Conservation (phyloP, 2,797 vertebrate genomes). For the Manis crassicaudata region DNA sequence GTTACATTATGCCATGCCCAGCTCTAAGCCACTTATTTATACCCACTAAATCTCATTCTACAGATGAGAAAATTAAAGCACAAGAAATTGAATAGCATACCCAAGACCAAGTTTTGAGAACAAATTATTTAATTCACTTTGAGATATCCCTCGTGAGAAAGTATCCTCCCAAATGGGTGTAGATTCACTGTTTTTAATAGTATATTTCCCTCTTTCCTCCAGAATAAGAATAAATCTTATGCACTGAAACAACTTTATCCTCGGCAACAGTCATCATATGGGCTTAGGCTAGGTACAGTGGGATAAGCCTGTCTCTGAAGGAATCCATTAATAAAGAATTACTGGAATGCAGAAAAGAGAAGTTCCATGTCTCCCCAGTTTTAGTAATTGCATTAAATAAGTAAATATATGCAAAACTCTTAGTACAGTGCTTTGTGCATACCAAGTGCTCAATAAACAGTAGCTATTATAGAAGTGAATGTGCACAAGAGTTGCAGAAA, state of each 20-base stretch:
- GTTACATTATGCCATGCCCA: background rate
- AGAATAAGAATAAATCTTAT: background rate
- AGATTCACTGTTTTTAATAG: background rate
- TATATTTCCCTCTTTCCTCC: background rate
- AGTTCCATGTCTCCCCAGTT: background rate
- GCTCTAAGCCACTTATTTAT: background rate
- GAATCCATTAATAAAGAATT: conserved; percentile 25
- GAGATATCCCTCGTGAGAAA: background rate
- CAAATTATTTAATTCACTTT: conserved; percentile 35
- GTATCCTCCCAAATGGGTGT: background rate
- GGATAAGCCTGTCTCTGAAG: background rate
- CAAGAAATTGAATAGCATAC: background rate
- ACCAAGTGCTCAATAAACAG: conserved; percentile 21
- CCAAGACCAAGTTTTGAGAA: background rate
- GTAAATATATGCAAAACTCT: background rate
- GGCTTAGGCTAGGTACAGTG: background rate
- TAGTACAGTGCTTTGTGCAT: background rate
- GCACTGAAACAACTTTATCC: background rate
- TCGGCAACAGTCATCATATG: background rate
- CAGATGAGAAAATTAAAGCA: background rate
- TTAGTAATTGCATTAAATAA: conserved; percentile 40
- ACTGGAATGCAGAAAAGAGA: background rate
- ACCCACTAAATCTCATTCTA: background rate
- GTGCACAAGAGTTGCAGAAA: background rate
- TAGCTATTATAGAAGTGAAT: background rate